These are phyloP conservation scores for Spisula solida DNA, from an alignment of 2,888 invertebrate species.

Conservation along the genomic window DNA sequence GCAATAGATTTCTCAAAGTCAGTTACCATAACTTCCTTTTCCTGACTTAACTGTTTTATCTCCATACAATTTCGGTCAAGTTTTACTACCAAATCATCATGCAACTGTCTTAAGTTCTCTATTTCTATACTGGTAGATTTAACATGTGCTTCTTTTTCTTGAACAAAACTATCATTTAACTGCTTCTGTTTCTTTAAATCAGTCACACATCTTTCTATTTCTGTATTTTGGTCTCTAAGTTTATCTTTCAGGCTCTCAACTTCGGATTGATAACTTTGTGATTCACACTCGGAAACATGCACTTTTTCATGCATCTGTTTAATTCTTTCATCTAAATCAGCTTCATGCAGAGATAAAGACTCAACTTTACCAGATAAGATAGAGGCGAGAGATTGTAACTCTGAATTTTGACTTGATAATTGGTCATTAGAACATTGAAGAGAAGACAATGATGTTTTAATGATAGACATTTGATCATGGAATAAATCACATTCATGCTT, in stretches of 20 bases:
- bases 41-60: constrained; percentile 2
- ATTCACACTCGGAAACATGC: background rate
- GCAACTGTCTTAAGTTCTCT: background rate
- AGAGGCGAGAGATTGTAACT: constrained; percentile 44
- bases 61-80: constrained; percentile 4
- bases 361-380: constrained; percentile 42
- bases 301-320: constrained; percentile 34
- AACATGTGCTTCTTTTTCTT: background rate
- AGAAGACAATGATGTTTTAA: constrained; percentile 58
- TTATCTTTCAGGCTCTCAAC: background rate
- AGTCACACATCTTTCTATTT: background rate
- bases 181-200: background rate
- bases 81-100: background rate
- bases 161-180: background rate
- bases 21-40: background rate
- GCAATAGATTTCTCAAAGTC: constrained; percentile 27
- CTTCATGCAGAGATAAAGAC: constrained; percentile 53
- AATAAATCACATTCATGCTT: constrained; percentile 64
- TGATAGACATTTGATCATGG: constrained; percentile 59
- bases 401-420: constrained; percentile 42
- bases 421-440: constrained; percentile 39
- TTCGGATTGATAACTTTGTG: constrained; percentile 14
- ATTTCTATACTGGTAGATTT: background rate
- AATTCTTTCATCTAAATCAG: constrained; percentile 13
- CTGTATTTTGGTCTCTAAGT: background rate